Percentiles rank a stretch among this genome's conserved stretches.
Evolutionary conservation across 2,888 invertebrate genomes (phyloP).

Genomic region (Allacma fusca): DNA sequence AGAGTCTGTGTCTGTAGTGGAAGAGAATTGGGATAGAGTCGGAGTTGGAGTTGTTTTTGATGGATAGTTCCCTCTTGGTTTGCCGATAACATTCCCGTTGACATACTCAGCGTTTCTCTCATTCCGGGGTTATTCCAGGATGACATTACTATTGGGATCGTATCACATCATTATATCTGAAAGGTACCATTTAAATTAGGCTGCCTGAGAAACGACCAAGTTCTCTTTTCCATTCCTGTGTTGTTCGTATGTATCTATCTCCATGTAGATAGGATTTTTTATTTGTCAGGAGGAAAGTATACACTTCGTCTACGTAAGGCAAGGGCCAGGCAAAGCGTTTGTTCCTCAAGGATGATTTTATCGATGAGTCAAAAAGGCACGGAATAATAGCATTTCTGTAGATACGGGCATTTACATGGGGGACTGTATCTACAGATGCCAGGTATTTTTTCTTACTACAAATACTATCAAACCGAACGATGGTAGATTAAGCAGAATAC

Average conservation of each 20-base stretch:
- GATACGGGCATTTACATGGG: too few species aligned
- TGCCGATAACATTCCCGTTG: slow-evolving; percentile 27
- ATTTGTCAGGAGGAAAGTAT: not conserved
- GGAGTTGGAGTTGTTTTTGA: slow-evolving; percentile 32
- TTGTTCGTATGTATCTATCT: too few species aligned
- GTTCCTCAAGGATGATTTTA: too few species aligned
- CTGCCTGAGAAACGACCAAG: slow-evolving; percentile 11
- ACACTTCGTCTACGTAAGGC: too few species aligned
- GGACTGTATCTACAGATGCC: too few species aligned
- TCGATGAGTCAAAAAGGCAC: too few species aligned
- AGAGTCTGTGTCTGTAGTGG: too few species aligned
- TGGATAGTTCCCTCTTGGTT: slow-evolving; percentile 38
- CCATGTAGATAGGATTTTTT: not conserved
- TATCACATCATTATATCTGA: slow-evolving; percentile 37
- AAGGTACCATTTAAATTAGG: slow-evolving; percentile 29
- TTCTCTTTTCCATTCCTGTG: not conserved
- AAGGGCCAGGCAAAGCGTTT: too few species aligned
- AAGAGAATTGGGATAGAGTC: slow-evolving; percentile 31
- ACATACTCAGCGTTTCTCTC: not conserved
- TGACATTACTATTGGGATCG: slow-evolving; percentile 33
- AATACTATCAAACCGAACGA: too few species aligned
- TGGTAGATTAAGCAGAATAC: too few species aligned
- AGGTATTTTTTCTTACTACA: too few species aligned
- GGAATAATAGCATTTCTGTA: too few species aligned
- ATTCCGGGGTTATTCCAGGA: not conserved